Evolutionary conservation across 92 coral and sea anemone genomes (phyloP).

Genomic region (Paragorgia papillata): DNA sequence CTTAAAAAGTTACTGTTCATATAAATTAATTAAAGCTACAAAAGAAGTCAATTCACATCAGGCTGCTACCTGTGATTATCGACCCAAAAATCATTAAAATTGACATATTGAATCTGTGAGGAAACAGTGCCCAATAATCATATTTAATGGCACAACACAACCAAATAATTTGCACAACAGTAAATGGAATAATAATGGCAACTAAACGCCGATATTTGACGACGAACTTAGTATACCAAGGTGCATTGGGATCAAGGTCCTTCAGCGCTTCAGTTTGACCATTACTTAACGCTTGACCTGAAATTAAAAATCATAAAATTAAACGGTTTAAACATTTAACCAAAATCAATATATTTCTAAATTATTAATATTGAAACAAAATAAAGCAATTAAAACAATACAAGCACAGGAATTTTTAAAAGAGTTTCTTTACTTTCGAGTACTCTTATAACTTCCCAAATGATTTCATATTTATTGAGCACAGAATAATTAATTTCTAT

Average conservation of each 20-base stretch:
- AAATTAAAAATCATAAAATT: background rate
- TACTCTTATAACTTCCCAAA: too few species aligned
- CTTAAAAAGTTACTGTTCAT: too few species aligned
- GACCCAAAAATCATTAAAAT: slow-evolving; percentile 90
- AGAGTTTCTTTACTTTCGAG: too few species aligned
- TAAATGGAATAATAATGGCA: slow-evolving; percentile 72
- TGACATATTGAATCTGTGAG: slow-evolving; percentile 70
- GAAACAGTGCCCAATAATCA: slow-evolving; percentile 66
- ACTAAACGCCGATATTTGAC: slow-evolving; percentile 74
- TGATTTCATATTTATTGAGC: too few species aligned
- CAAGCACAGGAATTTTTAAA: too few species aligned
- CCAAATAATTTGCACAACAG: slow-evolving; percentile 73
- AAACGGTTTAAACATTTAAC: too few species aligned
- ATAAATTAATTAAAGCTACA: too few species aligned
- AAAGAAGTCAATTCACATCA: too few species aligned
- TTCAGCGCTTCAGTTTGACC: slow-evolving; percentile 70
- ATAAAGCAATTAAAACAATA: too few species aligned
- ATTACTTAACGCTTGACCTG: slow-evolving; percentile 73
- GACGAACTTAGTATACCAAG: slow-evolving; percentile 66
- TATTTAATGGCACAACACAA: slow-evolving; percentile 75
- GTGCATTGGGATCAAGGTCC: slow-evolving; percentile 64
- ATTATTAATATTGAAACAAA: background rate
- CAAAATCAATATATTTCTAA: background rate
- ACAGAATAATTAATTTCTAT: too few species aligned
- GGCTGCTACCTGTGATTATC: slow-evolving; percentile 87